Evolutionary conservation across 2,797 vertebrate genomes (phyloP).

Genomic region (Melanotaenia parkinsoni): DNA sequence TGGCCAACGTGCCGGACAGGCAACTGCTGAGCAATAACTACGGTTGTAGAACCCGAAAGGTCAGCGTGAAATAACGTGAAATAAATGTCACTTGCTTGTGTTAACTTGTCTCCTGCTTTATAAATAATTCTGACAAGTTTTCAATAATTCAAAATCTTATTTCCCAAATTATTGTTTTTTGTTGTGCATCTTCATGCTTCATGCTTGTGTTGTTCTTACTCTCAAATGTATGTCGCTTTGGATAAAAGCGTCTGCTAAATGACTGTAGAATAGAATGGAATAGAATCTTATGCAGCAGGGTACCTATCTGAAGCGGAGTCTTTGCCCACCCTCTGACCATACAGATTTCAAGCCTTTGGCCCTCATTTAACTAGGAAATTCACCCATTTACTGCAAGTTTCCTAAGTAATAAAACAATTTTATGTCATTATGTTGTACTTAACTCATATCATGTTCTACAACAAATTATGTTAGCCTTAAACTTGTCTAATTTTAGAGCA

Average conservation of each 20-base stretch:
- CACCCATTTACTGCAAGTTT: neutral
- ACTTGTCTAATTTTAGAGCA: neutral
- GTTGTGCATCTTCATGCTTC: neutral
- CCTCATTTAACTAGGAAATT: neutral
- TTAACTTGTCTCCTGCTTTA: neutral
- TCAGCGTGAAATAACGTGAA: slow-evolving; percentile 23
- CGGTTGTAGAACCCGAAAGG: slow-evolving; percentile 33
- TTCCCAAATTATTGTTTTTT: neutral
- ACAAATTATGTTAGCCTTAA: neutral
- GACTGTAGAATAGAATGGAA: too few species aligned
- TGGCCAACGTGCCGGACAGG: slow-evolving; percentile 17
- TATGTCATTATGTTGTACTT: neutral
- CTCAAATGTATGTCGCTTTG: too few species aligned
- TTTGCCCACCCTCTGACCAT: neutral
- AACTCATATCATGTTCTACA: neutral
- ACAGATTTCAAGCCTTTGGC: neutral
- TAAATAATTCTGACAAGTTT: slow-evolving; percentile 5
- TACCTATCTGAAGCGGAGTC: neutral
- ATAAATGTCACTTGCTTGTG: neutral
- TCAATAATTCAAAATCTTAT: neutral
- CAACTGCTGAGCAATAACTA: slow-evolving; percentile 41
- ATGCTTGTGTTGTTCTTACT: too few species aligned
- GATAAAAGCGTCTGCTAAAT: too few species aligned
- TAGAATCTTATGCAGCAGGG: neutral
- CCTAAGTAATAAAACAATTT: neutral